phyloP scores from a whole-genome alignment of 2,797 vertebrate genomes.

The Macropodus opercularis region DNA sequence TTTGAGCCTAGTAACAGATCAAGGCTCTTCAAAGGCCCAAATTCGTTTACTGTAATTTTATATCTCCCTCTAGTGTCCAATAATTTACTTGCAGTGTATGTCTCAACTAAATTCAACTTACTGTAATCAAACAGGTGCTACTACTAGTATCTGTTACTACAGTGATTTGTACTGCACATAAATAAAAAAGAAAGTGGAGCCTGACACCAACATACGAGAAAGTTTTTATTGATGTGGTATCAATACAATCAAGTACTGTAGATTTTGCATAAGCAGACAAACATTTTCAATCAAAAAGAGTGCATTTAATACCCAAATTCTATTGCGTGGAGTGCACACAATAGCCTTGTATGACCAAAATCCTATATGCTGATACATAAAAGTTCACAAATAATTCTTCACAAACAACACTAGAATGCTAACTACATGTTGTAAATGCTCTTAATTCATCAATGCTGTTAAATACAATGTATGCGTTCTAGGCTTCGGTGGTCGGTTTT shows the following conservation, averaged over 20 bases:
- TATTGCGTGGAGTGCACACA: slow-evolving; percentile 89
- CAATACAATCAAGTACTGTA: slow-evolving; percentile 93
- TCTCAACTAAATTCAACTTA: background rate
- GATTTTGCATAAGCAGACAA: slow-evolving; percentile 91
- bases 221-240: slow-evolving; percentile 93
- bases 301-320: slow-evolving; percentile 90
- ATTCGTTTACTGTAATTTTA: slow-evolving; percentile 3
- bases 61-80: slow-evolving; percentile 68
- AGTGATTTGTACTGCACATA: background rate
- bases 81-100: slow-evolving; percentile 18
- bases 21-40: background rate
- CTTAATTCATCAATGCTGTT: slow-evolving; percentile 78
- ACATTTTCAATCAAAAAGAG: slow-evolving; percentile 87
- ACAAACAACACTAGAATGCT: slow-evolving; percentile 80
- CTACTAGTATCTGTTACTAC: background rate
- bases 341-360: slow-evolving; percentile 87
- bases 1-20: background rate
- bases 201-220: slow-evolving; percentile 76
- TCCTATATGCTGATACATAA: slow-evolving; percentile 82
- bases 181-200: slow-evolving; percentile 22
- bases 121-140: background rate
- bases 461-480: slow-evolving; percentile 79
- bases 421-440: slow-evolving; percentile 81
- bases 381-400: slow-evolving; percentile 79
- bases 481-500: slow-evolving; percentile 78